These are phyloP conservation scores for Psettodes erumei DNA, from an alignment of 2,113 vertebrate species.

Conservation along the genomic window DNA sequence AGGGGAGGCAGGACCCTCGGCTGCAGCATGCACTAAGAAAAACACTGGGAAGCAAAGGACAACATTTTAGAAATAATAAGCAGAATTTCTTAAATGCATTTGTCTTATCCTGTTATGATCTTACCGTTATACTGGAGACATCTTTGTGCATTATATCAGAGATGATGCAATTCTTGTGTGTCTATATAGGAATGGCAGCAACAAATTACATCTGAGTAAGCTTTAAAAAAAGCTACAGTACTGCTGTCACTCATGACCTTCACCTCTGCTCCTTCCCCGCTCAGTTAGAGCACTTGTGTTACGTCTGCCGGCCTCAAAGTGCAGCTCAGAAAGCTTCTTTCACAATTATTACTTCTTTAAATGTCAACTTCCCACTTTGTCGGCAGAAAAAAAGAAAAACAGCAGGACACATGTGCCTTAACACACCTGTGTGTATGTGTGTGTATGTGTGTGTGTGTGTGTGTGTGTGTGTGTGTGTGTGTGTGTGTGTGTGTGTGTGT, in stretches of 20 bases:
- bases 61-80: background rate
- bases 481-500: background rate
- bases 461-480: background rate
- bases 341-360: slow-evolving; percentile 28
- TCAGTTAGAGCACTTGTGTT: background rate
- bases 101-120: background rate
- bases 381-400: background rate
- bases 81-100: background rate
- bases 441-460: background rate
- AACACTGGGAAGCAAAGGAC: background rate
- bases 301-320: slow-evolving; percentile 9
- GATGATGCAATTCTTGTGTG: background rate
- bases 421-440: background rate
- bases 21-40: background rate
- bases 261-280: background rate
- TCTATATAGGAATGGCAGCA: background rate
- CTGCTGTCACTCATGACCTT: background rate
- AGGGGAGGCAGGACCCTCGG: background rate
- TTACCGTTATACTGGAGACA: background rate
- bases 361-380: slow-evolving; percentile 44
- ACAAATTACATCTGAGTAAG: background rate
- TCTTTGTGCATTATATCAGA: background rate
- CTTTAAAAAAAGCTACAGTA: background rate
- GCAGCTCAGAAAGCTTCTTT: slow-evolving; percentile 16
- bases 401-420: background rate